Percentiles rank a stretch among this genome's conserved stretches.
These are phyloP conservation scores for Pomatostomus ruficeps DNA, from an alignment of 2,113 vertebrate species.

Conservation along the genomic window DNA sequence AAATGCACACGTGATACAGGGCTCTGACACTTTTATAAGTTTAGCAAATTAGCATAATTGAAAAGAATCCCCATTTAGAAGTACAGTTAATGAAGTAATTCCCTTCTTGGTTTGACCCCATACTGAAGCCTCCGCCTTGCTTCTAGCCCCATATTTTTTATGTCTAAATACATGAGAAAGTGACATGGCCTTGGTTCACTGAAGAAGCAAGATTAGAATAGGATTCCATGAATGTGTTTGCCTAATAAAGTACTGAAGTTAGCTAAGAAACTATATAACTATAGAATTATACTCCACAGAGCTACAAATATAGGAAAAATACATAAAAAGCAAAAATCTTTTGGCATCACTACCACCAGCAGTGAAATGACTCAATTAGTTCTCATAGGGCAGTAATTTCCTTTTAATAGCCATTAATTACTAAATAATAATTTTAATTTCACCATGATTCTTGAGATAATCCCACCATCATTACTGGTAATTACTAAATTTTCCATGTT, in stretches of 20 bases:
- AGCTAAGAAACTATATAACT: background rate
- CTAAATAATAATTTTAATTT: background rate
- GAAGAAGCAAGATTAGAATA: background rate
- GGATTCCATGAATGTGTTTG: background rate
- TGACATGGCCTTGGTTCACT: background rate
- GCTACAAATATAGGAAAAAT: background rate
- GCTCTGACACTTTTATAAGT: background rate
- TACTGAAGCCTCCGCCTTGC: background rate
- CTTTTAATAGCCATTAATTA: background rate
- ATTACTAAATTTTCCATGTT: background rate
- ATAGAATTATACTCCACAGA: background rate
- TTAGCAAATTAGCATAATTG: background rate
- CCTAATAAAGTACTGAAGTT: background rate
- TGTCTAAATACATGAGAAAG: background rate
- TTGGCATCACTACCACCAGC: background rate
- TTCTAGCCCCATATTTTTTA: background rate
- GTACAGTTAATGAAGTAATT: background rate
- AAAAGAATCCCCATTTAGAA: background rate
- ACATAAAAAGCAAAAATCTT: background rate
- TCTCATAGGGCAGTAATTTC: background rate
- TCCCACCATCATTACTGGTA: background rate
- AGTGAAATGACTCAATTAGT: background rate
- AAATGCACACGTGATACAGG: background rate
- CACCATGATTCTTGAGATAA: background rate
- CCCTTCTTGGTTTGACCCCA: accelerated